A percentile compares a stretch with the other conserved stretches of the same genome.
phyloP scores from a whole-genome alignment of 2,888 invertebrate species.

The Neoaliturus tenellus region DNA sequence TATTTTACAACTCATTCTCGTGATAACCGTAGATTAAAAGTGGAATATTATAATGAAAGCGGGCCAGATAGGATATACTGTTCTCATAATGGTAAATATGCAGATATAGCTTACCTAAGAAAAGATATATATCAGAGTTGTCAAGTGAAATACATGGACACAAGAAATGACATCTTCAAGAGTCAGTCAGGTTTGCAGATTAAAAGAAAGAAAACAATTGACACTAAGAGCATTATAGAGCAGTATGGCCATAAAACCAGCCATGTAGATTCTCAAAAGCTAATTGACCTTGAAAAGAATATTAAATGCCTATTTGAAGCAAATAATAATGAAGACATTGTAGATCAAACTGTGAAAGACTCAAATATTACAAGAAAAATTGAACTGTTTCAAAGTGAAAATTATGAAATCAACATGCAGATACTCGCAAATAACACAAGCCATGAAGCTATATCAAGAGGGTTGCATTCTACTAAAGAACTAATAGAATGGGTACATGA shows the following conservation, averaged over 20 bases:
- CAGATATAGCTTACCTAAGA: background rate
- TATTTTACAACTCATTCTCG: background rate
- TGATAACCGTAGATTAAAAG: background rate
- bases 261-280: too few species aligned
- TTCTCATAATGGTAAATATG: background rate
- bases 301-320: too few species aligned
- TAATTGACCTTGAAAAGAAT: too few species aligned
- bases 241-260: background rate
- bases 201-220: background rate
- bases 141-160: background rate
- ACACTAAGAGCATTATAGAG: background rate
- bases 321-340: background rate
- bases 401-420: too few species aligned
- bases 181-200: background rate
- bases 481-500: too few species aligned
- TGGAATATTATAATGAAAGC: background rate
- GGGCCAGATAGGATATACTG: background rate
- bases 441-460: too few species aligned
- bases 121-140: background rate
- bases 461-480: too few species aligned
- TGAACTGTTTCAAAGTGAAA: too few species aligned
- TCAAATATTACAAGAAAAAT: too few species aligned
- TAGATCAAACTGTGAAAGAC: background rate
- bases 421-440: too few species aligned
- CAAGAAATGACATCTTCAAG: background rate